Evolutionary conservation across 2,888 invertebrate genomes (phyloP), one percentile per base, ranked within the genome.

Genomic region (Dynastes maya): DNA sequence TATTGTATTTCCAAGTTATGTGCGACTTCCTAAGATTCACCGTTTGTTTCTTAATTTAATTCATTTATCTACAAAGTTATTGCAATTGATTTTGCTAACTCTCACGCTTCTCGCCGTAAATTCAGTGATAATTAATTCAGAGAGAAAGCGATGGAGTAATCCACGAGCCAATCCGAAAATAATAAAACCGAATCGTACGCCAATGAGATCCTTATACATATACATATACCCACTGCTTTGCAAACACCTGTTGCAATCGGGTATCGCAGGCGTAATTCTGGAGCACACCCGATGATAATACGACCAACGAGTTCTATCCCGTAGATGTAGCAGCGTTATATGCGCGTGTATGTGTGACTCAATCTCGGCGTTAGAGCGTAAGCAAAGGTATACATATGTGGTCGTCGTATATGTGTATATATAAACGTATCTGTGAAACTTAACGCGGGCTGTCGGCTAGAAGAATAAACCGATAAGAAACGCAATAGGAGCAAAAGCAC

Each of bases 401-500:
- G 40, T 22, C 45, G 22, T 22, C 53, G 22, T 58, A 11, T 53
- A 27, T 49, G 58, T 68, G 37, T 63, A 37, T 58, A 32, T 37
- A 37, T 70, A 71, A 37, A 55, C 67, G 58, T 77, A 77, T 68
- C 67, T 58, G 76, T 76, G 68, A 76, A 68, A 58, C 55, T 58
- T 16, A 65, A 72, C 72, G 55, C 55, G 71, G 53, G 70, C 70
- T 78, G 65, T 53, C 71, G 72, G 13, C 61, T 61, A 68, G 63
- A 51, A 51, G 77, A 55, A 81, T 58, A 58, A 58, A 58, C 53
- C 78, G 78, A 75, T 75, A 80, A 78, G 78, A 53, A 77, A 77
- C 70, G 77, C 63, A 72, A 81, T 76, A 70, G 40, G 67, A 80
- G 78, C 79, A 78, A 79, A 78, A 82, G 78, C 78, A 74, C 80